Evolutionary conservation across 1,140 invertebrate genomes (phyloP), one percentile per base, ranked within the genome.

Genomic region (Polyergus mexicanus): DNA sequence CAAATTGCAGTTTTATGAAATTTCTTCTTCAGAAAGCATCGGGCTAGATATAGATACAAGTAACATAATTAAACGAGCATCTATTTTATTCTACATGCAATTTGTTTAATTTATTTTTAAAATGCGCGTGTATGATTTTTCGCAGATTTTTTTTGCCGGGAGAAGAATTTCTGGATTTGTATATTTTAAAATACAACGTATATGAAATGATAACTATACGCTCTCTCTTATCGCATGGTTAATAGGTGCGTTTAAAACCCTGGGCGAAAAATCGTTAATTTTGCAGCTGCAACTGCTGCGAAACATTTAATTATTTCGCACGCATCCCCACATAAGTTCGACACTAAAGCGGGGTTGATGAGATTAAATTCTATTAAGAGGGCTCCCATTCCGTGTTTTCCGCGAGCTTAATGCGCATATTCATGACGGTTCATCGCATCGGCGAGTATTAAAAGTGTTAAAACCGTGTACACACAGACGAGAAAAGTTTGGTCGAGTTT

Each of bases 1-100:
- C 78, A 74, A 83, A 83, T 83, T 83, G 54, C 78, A 41, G 54
- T 72, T 83, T 83, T 83, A 83, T 83, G 78, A 83, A 83, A 83
- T 83, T 83, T 68, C 11, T 83, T 38, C 10, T 44, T 60, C 38
- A 35, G 19, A 5, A 16, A 51, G 16, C 47, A 51, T 16, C 16
- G 22, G 56, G 11, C 19, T 47, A 13, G 54, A 22, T 74, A 62
- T 47, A 60, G 54, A 62, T 74, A 38, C 78, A 13, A 13, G 19
- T 19, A 60, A n/a, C 6, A 54, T n/a, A 25, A 19, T 25, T 7
- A 11, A 13, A 5, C 35, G 19, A 38, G n/a, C 38, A 25, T 54
- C 19, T 54, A 38, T 77, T 32, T 78, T 66, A 66, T 25, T 41
- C 25, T 32, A 28, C 38, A 11, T 3, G 28, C 4, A 62, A 62